Percentiles rank a stretch among this genome's conserved stretches.
phyloP scores from a whole-genome alignment of 2,797 vertebrate species.

The Mormyrops boulengeri region DNA sequence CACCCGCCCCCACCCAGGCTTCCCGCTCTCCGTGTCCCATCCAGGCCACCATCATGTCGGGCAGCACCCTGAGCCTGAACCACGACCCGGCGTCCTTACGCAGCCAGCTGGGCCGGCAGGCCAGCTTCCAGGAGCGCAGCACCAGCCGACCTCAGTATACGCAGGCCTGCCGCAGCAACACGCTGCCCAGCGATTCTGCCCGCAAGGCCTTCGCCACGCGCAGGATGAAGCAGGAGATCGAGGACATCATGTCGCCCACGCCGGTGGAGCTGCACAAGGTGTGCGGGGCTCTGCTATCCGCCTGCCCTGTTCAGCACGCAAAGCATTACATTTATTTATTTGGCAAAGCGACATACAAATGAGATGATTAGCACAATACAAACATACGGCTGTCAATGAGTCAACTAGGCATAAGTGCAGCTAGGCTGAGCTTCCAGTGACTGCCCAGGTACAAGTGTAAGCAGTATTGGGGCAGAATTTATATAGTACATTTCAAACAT shows the following conservation, averaged over 20 bases:
- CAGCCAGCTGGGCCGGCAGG: constrained; percentile 85
- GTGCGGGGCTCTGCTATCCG: neutral
- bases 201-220: constrained; percentile 84
- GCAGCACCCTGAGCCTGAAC: constrained; percentile 91
- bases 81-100: constrained; percentile 75
- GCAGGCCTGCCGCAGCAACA: constrained; percentile 82
- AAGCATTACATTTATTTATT: neutral
- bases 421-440: neutral
- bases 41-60: constrained; percentile 98
- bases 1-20: neutral
- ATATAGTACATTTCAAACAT: neutral
- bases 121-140: constrained; percentile 93
- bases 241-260: constrained; percentile 88
- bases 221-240: constrained; percentile 94
- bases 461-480: neutral
- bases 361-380: neutral
- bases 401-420: neutral
- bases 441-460: neutral
- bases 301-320: neutral
- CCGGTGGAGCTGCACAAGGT: constrained; percentile 98
- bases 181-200: constrained; percentile 83
- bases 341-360: neutral
- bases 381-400: neutral
- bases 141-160: constrained; percentile 78
- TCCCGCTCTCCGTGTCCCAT: constrained; percentile 17